phyloP scores from a whole-genome alignment of 2,113 vertebrate genomes.

The Chloebia gouldiae region DNA sequence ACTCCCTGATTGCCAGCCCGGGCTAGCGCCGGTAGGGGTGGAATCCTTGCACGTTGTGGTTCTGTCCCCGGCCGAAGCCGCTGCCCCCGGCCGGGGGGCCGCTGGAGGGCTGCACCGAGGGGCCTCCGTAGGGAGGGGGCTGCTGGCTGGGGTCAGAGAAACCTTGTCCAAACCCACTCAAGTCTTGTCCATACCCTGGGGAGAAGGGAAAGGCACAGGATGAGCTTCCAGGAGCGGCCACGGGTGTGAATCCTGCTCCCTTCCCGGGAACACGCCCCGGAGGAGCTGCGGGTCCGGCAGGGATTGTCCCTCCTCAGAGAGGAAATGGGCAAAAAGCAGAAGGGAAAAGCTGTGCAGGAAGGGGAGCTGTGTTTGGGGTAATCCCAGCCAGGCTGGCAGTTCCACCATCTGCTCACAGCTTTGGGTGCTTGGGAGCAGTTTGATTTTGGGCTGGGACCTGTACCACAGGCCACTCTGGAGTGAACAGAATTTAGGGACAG shows the following conservation, averaged over 20 bases:
- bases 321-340: not conserved
- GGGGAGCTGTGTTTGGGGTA: rapidly evolving
- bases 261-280: rapidly evolving
- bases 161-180: conserved; percentile 93
- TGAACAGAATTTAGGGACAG: not conserved
- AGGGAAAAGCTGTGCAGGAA: not conserved
- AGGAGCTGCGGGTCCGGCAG: not conserved
- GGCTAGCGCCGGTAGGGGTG: conserved; percentile 96
- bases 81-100: conserved; percentile 85
- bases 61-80: conserved; percentile 93
- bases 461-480: not conserved
- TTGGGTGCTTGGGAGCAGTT: not conserved
- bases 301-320: not conserved
- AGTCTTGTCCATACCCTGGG: conserved; percentile 96
- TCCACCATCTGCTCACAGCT: not conserved
- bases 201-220: not conserved
- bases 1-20: conserved; percentile 80
- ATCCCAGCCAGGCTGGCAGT: not conserved
- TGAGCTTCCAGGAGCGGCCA: not conserved
- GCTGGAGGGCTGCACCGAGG: conserved; percentile 85
- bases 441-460: not conserved
- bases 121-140: conserved; percentile 85
- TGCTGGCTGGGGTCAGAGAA: conserved; percentile 95
- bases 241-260: rapidly evolving
- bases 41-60: conserved; percentile 98